phyloP scores from a whole-genome alignment of 2,888 invertebrate genomes.

The Linyphia triangularis region DNA sequence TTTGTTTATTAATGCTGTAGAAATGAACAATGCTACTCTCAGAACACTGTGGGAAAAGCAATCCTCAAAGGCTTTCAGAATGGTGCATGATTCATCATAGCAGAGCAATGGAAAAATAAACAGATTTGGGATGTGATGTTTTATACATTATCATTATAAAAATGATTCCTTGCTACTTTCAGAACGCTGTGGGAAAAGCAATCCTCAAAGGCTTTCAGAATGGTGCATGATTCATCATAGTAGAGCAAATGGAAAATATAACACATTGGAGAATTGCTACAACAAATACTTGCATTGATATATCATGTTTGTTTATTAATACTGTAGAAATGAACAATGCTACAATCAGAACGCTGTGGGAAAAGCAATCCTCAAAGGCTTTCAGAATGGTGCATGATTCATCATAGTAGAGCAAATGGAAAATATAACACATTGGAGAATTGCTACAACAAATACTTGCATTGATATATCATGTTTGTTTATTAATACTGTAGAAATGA shows the following conservation, averaged over 20 bases:
- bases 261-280: not conserved
- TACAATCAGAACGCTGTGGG: not conserved
- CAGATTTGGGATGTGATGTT: too few relatives aligned
- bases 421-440: too few relatives aligned
- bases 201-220: not conserved
- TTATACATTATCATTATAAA: too few relatives aligned
- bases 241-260: not conserved
- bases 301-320: too few relatives aligned
- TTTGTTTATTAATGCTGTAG: too few relatives aligned
- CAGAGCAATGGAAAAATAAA: not conserved
- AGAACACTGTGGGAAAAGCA: not conserved
- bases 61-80: not conserved
- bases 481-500: too few relatives aligned
- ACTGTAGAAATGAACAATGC: not conserved
- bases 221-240: conserved; percentile 30
- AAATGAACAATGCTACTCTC: too few relatives aligned
- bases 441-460: too few relatives aligned
- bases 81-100: conserved; percentile 21
- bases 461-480: too few relatives aligned
- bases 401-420: not conserved
- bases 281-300: too few relatives aligned
- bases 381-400: conserved; percentile 14
- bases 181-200: not conserved
- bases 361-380: not conserved
- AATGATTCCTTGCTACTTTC: not conserved